These are phyloP conservation scores for Falco berigora DNA, from an alignment of 2,797 vertebrate species.

Conservation along the genomic window DNA sequence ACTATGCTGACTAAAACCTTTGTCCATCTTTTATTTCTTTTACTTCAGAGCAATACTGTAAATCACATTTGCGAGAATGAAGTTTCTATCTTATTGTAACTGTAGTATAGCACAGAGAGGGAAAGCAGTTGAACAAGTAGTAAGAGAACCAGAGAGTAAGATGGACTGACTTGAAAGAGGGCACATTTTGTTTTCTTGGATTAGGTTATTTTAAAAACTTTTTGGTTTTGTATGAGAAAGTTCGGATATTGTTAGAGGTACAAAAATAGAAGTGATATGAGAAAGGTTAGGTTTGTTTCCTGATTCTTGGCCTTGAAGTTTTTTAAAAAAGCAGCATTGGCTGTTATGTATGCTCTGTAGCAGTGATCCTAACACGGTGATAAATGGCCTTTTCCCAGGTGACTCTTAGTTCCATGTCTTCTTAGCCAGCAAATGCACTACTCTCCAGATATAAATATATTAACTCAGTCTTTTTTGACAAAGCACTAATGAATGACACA, in stretches of 20 bases:
- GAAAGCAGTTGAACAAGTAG: not conserved
- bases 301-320: not conserved
- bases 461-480: not conserved
- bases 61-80: not conserved
- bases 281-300: not conserved
- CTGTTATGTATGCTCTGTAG: not conserved
- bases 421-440: not conserved
- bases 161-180: slow-evolving; percentile 21
- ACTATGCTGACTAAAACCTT: not conserved
- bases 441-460: not conserved
- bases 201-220: slow-evolving; percentile 27
- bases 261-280: not conserved
- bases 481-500: not conserved
- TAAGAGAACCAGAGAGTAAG: not conserved
- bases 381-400: not conserved
- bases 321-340: not conserved
- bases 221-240: not conserved
- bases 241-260: not conserved
- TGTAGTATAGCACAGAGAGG: not conserved
- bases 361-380: not conserved
- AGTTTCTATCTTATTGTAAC: not conserved
- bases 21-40: not conserved
- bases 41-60: not conserved
- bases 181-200: not conserved
- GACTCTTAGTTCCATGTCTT: not conserved